Evolutionary conservation across 2,888 invertebrate genomes (phyloP).

Genomic region (Thera britannica): DNA sequence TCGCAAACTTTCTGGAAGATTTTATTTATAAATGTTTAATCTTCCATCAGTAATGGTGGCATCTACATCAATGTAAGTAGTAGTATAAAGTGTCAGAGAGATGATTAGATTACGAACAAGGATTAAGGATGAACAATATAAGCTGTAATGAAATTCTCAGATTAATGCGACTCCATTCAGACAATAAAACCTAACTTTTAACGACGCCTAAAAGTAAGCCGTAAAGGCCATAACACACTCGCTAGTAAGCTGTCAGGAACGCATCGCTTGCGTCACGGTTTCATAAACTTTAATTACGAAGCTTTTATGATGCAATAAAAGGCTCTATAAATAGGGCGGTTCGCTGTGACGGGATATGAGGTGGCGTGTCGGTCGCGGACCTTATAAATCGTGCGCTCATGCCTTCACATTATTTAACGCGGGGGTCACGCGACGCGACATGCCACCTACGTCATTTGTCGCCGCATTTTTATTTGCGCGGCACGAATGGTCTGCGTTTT

Average conservation of each 20-base stretch:
- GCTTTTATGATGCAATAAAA: constrained; percentile 58
- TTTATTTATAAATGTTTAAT: too few relatives aligned
- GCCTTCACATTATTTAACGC: constrained; percentile 64
- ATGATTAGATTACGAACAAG: constrained; percentile 7
- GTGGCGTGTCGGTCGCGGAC: constrained; percentile 51
- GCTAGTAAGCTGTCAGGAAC: constrained; percentile 28
- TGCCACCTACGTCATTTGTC: constrained; percentile 48
- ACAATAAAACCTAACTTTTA: constrained; percentile 22
- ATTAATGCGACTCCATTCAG: constrained; percentile 9
- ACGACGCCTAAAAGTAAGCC: constrained; percentile 14
- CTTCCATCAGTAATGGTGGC: too few relatives aligned
- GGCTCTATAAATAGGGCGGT: constrained; percentile 47
- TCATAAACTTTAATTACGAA: constrained; percentile 57
- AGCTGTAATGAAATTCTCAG: constrained; percentile 20
- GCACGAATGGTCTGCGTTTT: constrained; percentile 34
- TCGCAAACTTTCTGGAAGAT: too few relatives aligned
- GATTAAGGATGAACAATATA: constrained; percentile 10
- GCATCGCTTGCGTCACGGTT: constrained; percentile 49
- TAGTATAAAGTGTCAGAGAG: too few relatives aligned
- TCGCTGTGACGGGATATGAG: constrained; percentile 48
- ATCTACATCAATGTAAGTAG: too few relatives aligned
- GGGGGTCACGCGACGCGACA: constrained; percentile 54
- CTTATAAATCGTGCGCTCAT: constrained; percentile 56
- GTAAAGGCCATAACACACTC: constrained; percentile 28
- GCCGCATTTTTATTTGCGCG: constrained; percentile 43